Base-by-base conservation (phyloP, 2,797 vertebrate genomes). In the Allobates femoralis region DNA sequence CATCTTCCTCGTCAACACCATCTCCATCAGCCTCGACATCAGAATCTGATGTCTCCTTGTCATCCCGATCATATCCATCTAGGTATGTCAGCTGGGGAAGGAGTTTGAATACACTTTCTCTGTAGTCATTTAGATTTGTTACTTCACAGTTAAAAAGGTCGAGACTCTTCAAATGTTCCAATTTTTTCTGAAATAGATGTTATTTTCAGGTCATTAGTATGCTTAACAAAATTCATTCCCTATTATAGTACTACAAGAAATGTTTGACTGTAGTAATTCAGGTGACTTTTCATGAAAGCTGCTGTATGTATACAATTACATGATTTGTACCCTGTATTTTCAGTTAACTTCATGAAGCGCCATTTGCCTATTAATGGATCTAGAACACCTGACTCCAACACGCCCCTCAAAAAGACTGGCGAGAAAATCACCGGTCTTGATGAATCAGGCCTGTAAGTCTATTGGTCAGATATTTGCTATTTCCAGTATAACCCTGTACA, bases 141-240 rank as follows among this genome's bases (percentile, higher is more conserved):
- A 98, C 96, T 94, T 98, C 97, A 93, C 97, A 98, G 94, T 98
- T 98, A 92, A 98, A 98, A 89, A 98, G 93, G 92, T 98, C 97
- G 91, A 98, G 93, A 92, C 96, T 97, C 93, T 97, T 98, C 92
- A 98, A 93, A 92, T 95, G 95, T 79, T 96, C 95, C 90, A 97
- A 93, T 90, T 97, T 97, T 97, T 97, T 97, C 97, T 98, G 93
- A 87, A 81, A 90, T 10, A 79, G 37, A 46, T 67, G 21, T 26
- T 0, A 41, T 79, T 41, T 79, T n/a, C n/a, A 16, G n/a, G 14
- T 60, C 32, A 80, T 4, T 10, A 26, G 32, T 34, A 64, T 41
- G 2, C 16, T 18, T 67, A 3, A 34, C 64, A 2, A 66, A 11
- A 26, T 26, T n/a, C 26, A 5, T 26, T 26, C 26, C 15, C n/a